Percentiles rank a stretch among this genome's conserved stretches.
Conservation (phyloP, 2,797 vertebrate genomes). For the Crax fasciolata region DNA sequence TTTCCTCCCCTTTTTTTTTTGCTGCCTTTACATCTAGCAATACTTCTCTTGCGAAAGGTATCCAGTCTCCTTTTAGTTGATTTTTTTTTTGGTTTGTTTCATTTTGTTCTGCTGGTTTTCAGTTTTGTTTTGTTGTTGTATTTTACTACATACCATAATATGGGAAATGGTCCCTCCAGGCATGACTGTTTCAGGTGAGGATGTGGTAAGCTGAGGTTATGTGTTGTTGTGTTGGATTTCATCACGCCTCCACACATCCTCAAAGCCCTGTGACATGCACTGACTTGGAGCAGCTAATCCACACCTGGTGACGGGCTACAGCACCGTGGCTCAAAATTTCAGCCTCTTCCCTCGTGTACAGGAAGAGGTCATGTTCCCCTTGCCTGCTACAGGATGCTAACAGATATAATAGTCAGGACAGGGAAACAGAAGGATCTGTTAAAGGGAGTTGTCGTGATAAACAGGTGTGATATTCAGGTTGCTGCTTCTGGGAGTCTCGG, state of each 20-base stretch:
- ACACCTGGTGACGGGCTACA: constrained; percentile 44
- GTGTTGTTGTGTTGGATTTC: constrained; percentile 49
- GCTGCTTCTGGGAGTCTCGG: constrained; percentile 49
- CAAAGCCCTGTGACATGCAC: constrained; percentile 39
- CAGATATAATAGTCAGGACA: constrained; percentile 63
- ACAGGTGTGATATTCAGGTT: constrained; percentile 75
- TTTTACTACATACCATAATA: constrained; percentile 28
- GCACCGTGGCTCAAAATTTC: constrained; percentile 48
- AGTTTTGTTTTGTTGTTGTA: not conserved
- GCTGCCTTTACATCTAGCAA: not conserved
- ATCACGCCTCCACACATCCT: constrained; percentile 44
- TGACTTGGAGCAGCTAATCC: constrained; percentile 59
- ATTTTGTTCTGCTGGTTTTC: not conserved
- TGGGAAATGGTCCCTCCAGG: constrained; percentile 43
- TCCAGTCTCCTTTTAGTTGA: not conserved
- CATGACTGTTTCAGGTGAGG: constrained; percentile 6
- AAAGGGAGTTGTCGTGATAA: constrained; percentile 69
- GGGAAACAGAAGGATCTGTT: constrained; percentile 64
- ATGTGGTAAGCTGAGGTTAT: constrained; percentile 13
- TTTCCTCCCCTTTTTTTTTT: accelerated
- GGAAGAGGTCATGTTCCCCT: constrained; percentile 43
- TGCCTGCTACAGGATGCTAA: constrained; percentile 44
- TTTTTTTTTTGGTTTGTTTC: not conserved
- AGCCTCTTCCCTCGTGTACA: constrained; percentile 5
- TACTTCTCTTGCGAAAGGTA: constrained; percentile 18